Percentiles rank a stretch among this genome's conserved stretches.
Conservation (phyloP, 2,888 invertebrate genomes). For the Drosophila quinaria region DNA sequence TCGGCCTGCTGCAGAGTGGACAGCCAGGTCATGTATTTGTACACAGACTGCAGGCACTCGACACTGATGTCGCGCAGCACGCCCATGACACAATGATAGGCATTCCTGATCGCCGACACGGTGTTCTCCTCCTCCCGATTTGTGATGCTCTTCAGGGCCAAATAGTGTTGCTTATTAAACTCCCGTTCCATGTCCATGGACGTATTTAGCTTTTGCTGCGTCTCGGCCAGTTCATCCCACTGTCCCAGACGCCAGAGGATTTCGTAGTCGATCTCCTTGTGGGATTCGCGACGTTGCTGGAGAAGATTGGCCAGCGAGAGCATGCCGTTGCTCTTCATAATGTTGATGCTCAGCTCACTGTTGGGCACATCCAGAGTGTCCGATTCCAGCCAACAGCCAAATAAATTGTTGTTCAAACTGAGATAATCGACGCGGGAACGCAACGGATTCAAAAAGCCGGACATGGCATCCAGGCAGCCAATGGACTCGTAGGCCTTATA, state of each 20-base stretch:
- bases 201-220: conserved; percentile 53
- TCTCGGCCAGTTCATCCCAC: conserved; percentile 80
- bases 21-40: conserved; percentile 89
- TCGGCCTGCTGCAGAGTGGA: conserved; percentile 91
- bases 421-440: conserved; percentile 81
- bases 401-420: conserved; percentile 71
- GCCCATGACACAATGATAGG: conserved; percentile 88
- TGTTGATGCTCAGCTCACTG: conserved; percentile 55
- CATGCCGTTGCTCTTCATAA: conserved; percentile 80
- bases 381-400: conserved; percentile 55
- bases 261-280: conserved; percentile 88
- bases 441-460: conserved; percentile 81
- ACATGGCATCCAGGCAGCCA: conserved; percentile 82
- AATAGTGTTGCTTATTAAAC: conserved; percentile 87
- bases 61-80: conserved; percentile 89
- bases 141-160: conserved; percentile 87
- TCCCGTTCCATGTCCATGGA: conserved; percentile 78
- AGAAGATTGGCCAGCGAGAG: conserved; percentile 63
- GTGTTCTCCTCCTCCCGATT: conserved; percentile 87
- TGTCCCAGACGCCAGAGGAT: conserved; percentile 90
- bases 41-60: conserved; percentile 92
- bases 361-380: conserved; percentile 63
- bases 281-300: conserved; percentile 24
- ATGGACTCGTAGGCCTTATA: conserved; percentile 83
- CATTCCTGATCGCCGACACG: conserved; percentile 87